Evolutionary conservation across 2,113 vertebrate genomes (phyloP), one percentile per base, ranked within the genome.

Genomic region (Laticauda laticaudata): DNA sequence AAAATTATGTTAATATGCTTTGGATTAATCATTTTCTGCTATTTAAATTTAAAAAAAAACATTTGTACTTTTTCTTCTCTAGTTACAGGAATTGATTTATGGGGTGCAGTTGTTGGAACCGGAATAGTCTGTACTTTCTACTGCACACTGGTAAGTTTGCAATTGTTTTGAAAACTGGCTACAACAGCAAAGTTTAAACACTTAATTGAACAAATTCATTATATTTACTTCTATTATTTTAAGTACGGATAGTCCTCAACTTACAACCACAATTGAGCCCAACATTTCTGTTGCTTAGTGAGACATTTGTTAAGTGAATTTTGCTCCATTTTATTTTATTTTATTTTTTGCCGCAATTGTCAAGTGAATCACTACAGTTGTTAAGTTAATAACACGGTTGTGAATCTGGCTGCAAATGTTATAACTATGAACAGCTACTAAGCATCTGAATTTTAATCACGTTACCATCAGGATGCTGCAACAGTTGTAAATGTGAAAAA

Each of bases 81-180:
- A 99, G 99, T 99, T 39, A 99, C 98, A 21, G 98, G 98, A 26
- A 97, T 99, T 0, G 92, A 98, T 93, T 97, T 99, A 93, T 99
- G 99, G 98, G 98, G 98, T 0, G 98, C 98, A 18, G 97, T 99
- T 86, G 95, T 98, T 87, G 98, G 98, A 0, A 99, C 98, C 0
- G 99, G 99, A 0, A 91, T 98, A 45, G 98, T 99, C 92, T 99
- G 98, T 59, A 99, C 98, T 12, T 99, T 99, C 96, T 99, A 99
- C 97, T 99, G 98, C 93, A 98, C 99, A 0, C 55, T 99, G 98
- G 99, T 99, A 98, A 0, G 98, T 95, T n/a, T 93, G 57, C 26
- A 18, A 14, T 23, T 91, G 0, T 3, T 86, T 85, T 93, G 51
- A 91, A 61, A 92, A 81, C 56, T 90, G 11, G 11, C 6, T n/a